Evolutionary conservation across 23 tunicate species (phyloP), one percentile per base, ranked within the genome.

Genomic region (Botrylloides violaceus): DNA sequence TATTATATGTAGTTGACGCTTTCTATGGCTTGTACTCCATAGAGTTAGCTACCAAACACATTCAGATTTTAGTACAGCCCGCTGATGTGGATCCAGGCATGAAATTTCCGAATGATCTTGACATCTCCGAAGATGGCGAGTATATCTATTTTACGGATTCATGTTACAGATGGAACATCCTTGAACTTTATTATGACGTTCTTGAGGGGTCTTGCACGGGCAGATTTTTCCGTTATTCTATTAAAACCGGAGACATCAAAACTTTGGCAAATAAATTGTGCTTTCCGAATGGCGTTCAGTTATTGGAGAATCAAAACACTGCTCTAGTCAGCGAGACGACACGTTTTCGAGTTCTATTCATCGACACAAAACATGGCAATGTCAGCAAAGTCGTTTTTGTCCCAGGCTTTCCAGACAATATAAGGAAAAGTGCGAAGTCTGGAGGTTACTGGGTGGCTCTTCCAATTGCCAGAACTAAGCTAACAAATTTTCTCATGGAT

Each of bases 231-330:
- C 58, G 58, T 5, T 36, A 32, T 20, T 23, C 58, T 0, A 23
- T 68, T 9, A 19, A 39, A 39, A 68, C 58, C 19, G 58, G 58
- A 4, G 32, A 43, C 9, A 39, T 68, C 26, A 68, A 43, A 9
- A 26, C 37, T 28, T 6, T 68, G 4, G 58, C 56, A 6, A 32
- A 39, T 32, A 43, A 43, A 30, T 26, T 68, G 3, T 68, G 74
- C 29, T 68, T 68, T 43, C 29, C 74, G 9, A 68, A 68, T 68
- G 74, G 74, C 28, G 74, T 68, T 15, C 74, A 68, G 57, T 56
- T 68, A 20, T 68, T 43, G 21, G 19, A 1, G 7, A 26, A 68
- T 37, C 30, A 43, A 12, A 68, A 37, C 29, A 43, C 9, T 19
- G 23, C 37, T 28, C 15, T 37, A 9, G 74, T 68, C 18, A 23